Evolutionary conservation across 1,140 invertebrate genomes (phyloP), one percentile per base, ranked within the genome.

Genomic region (Caenorhabditis briggsae): DNA sequence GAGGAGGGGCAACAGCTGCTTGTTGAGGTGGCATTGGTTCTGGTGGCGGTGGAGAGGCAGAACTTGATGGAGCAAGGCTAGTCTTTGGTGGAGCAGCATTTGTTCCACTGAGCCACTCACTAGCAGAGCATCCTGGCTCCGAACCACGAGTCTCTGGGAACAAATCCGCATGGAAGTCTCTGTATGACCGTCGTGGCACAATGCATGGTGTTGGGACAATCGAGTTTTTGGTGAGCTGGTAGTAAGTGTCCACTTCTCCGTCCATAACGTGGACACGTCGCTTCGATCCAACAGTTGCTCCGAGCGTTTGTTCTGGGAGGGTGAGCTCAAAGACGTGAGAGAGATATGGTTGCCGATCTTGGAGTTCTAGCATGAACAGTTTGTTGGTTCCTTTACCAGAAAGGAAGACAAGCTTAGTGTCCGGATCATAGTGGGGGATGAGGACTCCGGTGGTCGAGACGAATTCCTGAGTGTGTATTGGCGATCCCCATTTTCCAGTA

Each of bases 321-420:
- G 84, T 88, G 23, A 91, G 78, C 64, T 90, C 88, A 61, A 70
- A 87, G 46, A 90, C 89, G 16, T 61, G 33, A 6, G 82, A 88
- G 14, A 86, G 56, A n/a, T 55, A 50, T 5, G 82, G 88, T 48
- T 56, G 55, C n/a, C 70, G 33, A 46, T 86, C 82, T 59, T 87
- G 86, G 9, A 82, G 46, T 48, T 87, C 82, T 53, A 87, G 18
- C 55, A 89, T 83, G 43, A 84, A 56, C 50, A 90, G 23, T 33
- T 87, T 90, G 33, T 85, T 88, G 7, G 89, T 95, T 95, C 94
- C 97, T 94, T 98, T 98, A 86, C 97, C 97, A 93, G 97, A 97
- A 5, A 99, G 93, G 93, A 95, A 99, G 88, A 99, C 95, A 92
- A 97, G 95, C 91, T 95, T 95, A 7, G 96, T 97, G 92, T 98